Evolutionary conservation across 2,888 invertebrate species (phyloP), one percentile per base, ranked within the genome.

Genomic region (Tachystola acroxantha): DNA sequence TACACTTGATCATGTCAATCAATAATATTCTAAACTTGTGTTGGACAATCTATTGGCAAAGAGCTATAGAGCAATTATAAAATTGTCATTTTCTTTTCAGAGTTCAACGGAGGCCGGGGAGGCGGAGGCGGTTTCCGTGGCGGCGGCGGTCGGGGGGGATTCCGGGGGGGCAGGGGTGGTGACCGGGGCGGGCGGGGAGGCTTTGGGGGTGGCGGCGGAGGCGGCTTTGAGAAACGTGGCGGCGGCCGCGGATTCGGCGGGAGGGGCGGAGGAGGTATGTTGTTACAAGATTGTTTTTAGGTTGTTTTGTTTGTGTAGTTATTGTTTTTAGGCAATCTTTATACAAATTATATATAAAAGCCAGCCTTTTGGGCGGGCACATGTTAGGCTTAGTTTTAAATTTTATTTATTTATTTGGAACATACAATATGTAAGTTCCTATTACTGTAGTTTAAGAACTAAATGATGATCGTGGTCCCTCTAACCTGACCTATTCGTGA

Each of bases 401-500:
- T n/a, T n/a, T n/a, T n/a, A n/a, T n/a, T n/a, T n/a, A n/a, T n/a
- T n/a, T n/a, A n/a, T n/a, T n/a, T n/a, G n/a, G n/a, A n/a, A n/a
- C n/a, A n/a, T n/a, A n/a, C n/a, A n/a, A n/a, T n/a, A n/a, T n/a
- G n/a, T n/a, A n/a, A n/a, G n/a, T n/a, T n/a, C n/a, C n/a, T n/a
- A n/a, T n/a, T n/a, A n/a, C n/a, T 19, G 19, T 19, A 7, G 19
- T 7, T 19, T 19, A 19, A 24, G 10, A 25, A 6, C 26, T 7
- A 25, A 10, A 67, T 86, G 86, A 86, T 86, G 86, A 85, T 50
- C 43, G 57, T 77, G 79, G 84, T 84, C 82, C 85, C 85, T 84
- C 85, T 80, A 79, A 81, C 78, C 84, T 84, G 19, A 86, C 82
- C 84, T 85, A 86, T 69, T 70, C 82, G 46, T 87, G 86, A 84